Conservation (phyloP, 1,140 invertebrate genomes). For the Drosophila melanica region DNA sequence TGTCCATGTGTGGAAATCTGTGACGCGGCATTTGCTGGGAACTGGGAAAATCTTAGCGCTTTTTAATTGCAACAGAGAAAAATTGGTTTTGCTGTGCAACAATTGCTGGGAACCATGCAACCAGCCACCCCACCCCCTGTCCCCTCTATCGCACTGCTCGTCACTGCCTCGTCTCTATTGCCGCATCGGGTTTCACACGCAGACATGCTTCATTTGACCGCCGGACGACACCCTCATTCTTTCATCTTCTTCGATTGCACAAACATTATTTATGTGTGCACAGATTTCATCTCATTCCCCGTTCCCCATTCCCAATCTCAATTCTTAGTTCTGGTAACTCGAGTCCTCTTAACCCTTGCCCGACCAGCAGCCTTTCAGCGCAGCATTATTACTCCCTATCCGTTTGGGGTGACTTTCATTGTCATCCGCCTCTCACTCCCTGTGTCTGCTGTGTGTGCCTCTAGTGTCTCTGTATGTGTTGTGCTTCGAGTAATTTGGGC, state of each 20-base stretch:
- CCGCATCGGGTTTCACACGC: constrained; percentile 64
- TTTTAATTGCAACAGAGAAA: constrained; percentile 75
- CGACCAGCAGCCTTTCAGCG: constrained; percentile 39
- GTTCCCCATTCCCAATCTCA: no score
- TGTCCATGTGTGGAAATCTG: constrained; percentile 65
- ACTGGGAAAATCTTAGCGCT: constrained; percentile 68
- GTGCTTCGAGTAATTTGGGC: constrained; percentile 59
- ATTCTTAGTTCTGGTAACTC: constrained; percentile 48
- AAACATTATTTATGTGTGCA: constrained; percentile 67
- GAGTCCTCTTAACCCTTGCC: constrained; percentile 65
- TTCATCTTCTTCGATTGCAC: constrained; percentile 64
- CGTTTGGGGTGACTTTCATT: constrained; percentile 37
- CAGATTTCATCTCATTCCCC: constrained; percentile 17
- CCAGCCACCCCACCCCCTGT: neutral
- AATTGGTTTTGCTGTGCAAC: constrained; percentile 57
- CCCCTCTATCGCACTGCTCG: neutral
- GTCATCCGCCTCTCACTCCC: constrained; percentile 8
- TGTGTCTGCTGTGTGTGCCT: constrained; percentile 32
- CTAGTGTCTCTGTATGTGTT: constrained; percentile 39
- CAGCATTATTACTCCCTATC: constrained; percentile 11
- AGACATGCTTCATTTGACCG: constrained; percentile 73
- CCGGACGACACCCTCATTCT: constrained; percentile 21
- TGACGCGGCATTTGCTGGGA: constrained; percentile 74
- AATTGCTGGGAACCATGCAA: neutral
- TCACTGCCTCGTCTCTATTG: constrained; percentile 33